Percentiles rank a stretch among this genome's conserved stretches.
Conservation (phyloP, 2,113 vertebrate genomes). For the Edolisoma coerulescens region DNA sequence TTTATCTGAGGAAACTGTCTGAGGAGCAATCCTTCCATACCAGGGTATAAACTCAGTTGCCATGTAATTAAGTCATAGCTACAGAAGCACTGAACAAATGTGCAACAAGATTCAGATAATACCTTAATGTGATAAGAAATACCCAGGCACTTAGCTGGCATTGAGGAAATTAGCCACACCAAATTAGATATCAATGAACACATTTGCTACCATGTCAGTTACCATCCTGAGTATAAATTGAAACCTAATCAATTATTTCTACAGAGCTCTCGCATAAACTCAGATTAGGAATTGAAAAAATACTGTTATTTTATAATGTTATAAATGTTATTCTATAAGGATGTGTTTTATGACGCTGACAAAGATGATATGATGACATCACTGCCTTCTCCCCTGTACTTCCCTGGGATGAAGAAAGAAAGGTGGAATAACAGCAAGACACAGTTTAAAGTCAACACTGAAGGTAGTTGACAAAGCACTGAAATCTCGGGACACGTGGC, state of each 20-base stretch:
- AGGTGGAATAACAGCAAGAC: not conserved
- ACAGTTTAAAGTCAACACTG: not conserved
- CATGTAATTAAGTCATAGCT: conserved; percentile 27
- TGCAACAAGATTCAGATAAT: conserved; percentile 14
- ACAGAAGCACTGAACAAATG: not conserved
- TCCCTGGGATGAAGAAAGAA: not conserved
- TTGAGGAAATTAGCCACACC: conserved; percentile 32
- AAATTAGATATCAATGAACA: conserved; percentile 33
- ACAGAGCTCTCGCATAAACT: not conserved
- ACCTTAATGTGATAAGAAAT: not conserved
- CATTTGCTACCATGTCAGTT: not conserved
- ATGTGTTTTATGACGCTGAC: not conserved
- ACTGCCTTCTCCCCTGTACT: not conserved
- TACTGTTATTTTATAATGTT: not conserved
- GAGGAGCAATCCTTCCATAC: not conserved
- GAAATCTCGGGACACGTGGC: not conserved
- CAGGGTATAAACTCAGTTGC: not conserved
- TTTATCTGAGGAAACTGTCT: not conserved
- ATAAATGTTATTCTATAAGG: not conserved
- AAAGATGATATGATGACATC: not conserved
- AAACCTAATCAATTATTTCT: conserved; percentile 27
- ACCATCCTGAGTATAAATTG: not conserved
- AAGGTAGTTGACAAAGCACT: not conserved
- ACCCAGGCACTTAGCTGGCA: not conserved
- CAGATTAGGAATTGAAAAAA: not conserved